These are phyloP conservation scores for Pachliopta kotzebuea DNA, from an alignment of 2,888 invertebrate species.

Conservation along the genomic window DNA sequence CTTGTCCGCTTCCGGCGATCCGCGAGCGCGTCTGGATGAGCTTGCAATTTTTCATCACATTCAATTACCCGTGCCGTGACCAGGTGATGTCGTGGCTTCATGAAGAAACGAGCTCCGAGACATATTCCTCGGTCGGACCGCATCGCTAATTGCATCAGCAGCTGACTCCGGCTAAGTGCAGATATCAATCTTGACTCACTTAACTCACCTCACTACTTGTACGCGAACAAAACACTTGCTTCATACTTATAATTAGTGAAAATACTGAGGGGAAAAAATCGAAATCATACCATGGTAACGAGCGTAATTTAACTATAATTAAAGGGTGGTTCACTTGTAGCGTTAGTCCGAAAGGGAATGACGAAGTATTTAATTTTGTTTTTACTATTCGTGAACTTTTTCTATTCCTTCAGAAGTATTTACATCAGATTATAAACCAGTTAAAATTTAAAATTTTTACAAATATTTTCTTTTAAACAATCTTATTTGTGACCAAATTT, in stretches of 20 bases:
- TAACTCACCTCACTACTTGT: conserved; percentile 42
- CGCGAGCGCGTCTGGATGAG: conserved; percentile 52
- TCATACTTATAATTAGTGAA: conserved; percentile 32
- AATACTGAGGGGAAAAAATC: conserved; percentile 24
- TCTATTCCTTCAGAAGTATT: no score
- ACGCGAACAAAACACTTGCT: conserved; percentile 22
- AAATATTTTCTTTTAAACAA: no score
- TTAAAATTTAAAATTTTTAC: no score
- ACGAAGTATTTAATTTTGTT: no score
- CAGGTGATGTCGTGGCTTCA: conserved; percentile 17
- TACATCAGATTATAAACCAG: no score
- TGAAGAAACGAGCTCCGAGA: conserved; percentile 30
- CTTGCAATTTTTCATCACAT: conserved; percentile 63
- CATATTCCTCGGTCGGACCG: conserved; percentile 41
- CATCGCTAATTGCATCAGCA: conserved; percentile 65
- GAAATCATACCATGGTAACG: conserved; percentile 28
- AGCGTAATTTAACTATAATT: conserved; percentile 25
- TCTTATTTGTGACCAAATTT: no score
- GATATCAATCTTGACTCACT: conserved; percentile 59
- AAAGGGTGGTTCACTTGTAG: conserved; percentile 6
- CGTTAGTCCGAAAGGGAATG: no score
- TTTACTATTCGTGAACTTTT: no score
- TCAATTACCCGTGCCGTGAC: conserved; percentile 49
- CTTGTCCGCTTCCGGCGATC: conserved; percentile 15
- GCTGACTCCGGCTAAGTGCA: conserved; percentile 58